These are phyloP conservation scores for Condylura cristata DNA, from an alignment of 2,113 vertebrate species.

Conservation along the genomic window DNA sequence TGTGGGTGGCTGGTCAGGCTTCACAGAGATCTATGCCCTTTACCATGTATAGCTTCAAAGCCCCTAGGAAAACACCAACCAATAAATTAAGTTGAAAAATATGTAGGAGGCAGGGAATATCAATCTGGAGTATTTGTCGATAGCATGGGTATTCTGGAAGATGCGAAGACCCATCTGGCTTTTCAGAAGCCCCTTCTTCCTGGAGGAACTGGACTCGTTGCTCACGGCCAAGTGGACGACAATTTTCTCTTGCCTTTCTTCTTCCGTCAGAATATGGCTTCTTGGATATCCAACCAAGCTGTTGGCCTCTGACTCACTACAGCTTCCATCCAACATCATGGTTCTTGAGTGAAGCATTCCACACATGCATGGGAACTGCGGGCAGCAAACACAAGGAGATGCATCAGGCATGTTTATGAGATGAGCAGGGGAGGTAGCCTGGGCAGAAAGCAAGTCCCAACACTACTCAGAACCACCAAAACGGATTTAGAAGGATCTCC, in stretches of 20 bases:
- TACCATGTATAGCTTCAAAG: not conserved
- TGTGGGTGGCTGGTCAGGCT: not conserved
- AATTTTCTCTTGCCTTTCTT: slow-evolving; percentile 93
- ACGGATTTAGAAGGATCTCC: not conserved
- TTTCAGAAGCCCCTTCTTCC: slow-evolving; percentile 88
- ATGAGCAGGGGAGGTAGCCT: not conserved
- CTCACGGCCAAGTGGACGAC: slow-evolving; percentile 92
- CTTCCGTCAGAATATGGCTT: slow-evolving; percentile 88
- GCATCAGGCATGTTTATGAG: not conserved
- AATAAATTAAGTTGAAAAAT: slow-evolving; percentile 98
- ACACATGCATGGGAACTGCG: slow-evolving; percentile 89
- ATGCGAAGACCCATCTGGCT: slow-evolving; percentile 88
- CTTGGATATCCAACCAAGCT: slow-evolving; percentile 93
- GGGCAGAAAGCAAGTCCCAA: not conserved
- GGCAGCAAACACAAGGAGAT: slow-evolving; percentile 65
- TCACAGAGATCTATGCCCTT: not conserved
- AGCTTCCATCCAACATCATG: slow-evolving; percentile 93
- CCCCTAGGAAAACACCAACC: slow-evolving; percentile 94
- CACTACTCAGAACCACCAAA: not conserved
- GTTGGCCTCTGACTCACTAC: slow-evolving; percentile 92
- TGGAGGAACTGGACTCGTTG: slow-evolving; percentile 86
- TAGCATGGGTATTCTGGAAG: slow-evolving; percentile 94
- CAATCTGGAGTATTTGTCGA: slow-evolving; percentile 96
- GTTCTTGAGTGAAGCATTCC: slow-evolving; percentile 91
- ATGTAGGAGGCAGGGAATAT: slow-evolving; percentile 96